Percentiles rank a stretch among this genome's conserved stretches.
Evolutionary conservation across 30 jellyfish, hydroid and myxozoan genomes (phyloP).

Genomic region (Aurelia coerulea): DNA sequence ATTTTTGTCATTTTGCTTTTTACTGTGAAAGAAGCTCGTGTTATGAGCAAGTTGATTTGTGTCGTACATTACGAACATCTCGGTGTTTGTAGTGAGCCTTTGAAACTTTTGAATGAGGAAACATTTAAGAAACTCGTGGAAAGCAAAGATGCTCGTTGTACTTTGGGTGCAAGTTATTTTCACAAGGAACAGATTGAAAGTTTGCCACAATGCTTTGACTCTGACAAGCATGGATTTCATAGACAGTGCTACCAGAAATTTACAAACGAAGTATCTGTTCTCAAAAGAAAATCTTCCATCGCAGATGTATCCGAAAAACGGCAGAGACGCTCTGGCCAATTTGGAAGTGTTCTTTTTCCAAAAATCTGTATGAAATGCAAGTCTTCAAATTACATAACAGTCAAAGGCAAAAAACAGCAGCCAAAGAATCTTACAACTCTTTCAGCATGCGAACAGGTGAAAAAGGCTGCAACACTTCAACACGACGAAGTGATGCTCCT

Average conservation of each 20-base stretch:
- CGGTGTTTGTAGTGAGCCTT: neutral
- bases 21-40: neutral
- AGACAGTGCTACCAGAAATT: constrained; percentile 33
- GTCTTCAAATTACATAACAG: constrained; percentile 23
- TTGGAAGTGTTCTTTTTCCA: constrained; percentile 1
- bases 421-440: constrained; percentile 8
- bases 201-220: constrained; percentile 5
- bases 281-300: constrained; percentile 16
- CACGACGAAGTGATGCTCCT: constrained; percentile 16
- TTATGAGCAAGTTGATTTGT: constrained; percentile 20
- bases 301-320: constrained; percentile 3
- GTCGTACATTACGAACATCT: constrained; percentile 10
- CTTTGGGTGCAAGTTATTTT: constrained; percentile 10
- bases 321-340: constrained; percentile 1
- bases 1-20: neutral
- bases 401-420: constrained; percentile 15
- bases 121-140: constrained; percentile 15
- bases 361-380: constrained; percentile 31
- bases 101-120: constrained; percentile 7
- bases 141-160: constrained; percentile 7
- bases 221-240: constrained; percentile 21
- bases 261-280: constrained; percentile 15
- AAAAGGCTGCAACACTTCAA: constrained; percentile 28
- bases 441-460: constrained; percentile 19
- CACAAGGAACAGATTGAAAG: constrained; percentile 26